Conservation (phyloP, 2,888 invertebrate species). For the Pseudococcus viburni region DNA sequence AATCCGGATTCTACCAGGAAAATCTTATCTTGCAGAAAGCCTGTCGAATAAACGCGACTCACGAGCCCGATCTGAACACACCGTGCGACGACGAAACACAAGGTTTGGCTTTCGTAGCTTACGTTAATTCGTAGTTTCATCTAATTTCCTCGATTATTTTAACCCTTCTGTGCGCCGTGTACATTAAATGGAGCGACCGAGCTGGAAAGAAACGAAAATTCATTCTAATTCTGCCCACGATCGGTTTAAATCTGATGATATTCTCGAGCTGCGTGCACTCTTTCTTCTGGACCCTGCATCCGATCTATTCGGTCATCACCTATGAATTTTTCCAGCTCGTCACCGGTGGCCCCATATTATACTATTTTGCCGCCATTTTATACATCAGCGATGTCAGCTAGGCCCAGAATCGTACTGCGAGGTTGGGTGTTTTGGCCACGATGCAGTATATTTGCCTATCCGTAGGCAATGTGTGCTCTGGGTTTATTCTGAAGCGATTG, state of each 20-base stretch:
- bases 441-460: slow-evolving; percentile 27
- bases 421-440: slow-evolving; percentile 2
- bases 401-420: background rate
- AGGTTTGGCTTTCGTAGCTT: slow-evolving; percentile 39
- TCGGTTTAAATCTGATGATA: slow-evolving; percentile 68
- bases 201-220: slow-evolving; percentile 66
- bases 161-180: background rate
- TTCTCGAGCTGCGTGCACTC: slow-evolving; percentile 68
- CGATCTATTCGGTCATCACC: slow-evolving; percentile 29
- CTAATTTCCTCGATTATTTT: background rate
- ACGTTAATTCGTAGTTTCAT: background rate
- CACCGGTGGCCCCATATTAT: slow-evolving; percentile 26
- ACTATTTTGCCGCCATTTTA: slow-evolving; percentile 45
- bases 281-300: slow-evolving; percentile 68
- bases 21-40: slow-evolving; percentile 52
- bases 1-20: background rate
- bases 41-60: slow-evolving; percentile 24
- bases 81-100: slow-evolving; percentile 50
- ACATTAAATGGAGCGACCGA: slow-evolving; percentile 50
- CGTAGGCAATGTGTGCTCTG: background rate
- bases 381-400: slow-evolving; percentile 28
- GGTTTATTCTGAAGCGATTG: slow-evolving; percentile 9
- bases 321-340: background rate
- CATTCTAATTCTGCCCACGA: slow-evolving; percentile 67
- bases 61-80: slow-evolving; percentile 46